Evolutionary conservation across 1,140 invertebrate genomes (phyloP), one percentile per base, ranked within the genome.

Genomic region (Heliconius nattereri): DNA sequence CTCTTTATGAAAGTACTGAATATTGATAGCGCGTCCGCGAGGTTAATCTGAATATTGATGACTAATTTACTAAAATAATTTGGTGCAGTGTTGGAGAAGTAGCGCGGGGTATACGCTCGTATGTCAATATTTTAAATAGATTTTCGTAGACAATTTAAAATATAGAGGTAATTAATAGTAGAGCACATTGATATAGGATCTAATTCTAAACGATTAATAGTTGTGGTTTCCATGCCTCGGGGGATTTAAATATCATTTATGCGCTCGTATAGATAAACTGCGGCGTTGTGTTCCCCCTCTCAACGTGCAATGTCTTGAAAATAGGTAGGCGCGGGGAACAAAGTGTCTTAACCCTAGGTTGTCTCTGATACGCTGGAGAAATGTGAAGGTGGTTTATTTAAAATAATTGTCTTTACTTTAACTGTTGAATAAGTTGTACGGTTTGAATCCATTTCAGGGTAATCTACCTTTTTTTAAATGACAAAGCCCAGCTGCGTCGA

Each of bases 31-130:
- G 29, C 29, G 66, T 26, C 57, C 75, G 35, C 40, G 73, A 76
- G 72, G 54, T 77, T 76, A 81, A 81, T 77, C 76, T 45, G 37
- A 49, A 81, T 75, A 81, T 81, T 81, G 76, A 81, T 81, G 76
- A 54, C 73, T 78, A 81, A 81, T 78, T 78, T 74, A 72, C 76
- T 75, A 81, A 81, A 81, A 78, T 81, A 81, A 81, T 81, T 81
- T 52, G 73, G 66, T 76, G 37, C 74, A 75, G 73, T 26, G 78
- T 26, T 71, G 73, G 73, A 57, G 23, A n/a, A 45, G 37, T 54
- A 75, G 37, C 70, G 60, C 60, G 57, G 16, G 20, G 11, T 66
- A 66, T 57, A 57, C 8, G 16, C 3, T 45, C 11, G 40, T 13
- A 57, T n/a, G 6, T n/a, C 52, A 7, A 7, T n/a, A n/a, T 57